Evolutionary conservation across 2,113 vertebrate species (phyloP).

Genomic region (Pelvicachromis taeniatus): DNA sequence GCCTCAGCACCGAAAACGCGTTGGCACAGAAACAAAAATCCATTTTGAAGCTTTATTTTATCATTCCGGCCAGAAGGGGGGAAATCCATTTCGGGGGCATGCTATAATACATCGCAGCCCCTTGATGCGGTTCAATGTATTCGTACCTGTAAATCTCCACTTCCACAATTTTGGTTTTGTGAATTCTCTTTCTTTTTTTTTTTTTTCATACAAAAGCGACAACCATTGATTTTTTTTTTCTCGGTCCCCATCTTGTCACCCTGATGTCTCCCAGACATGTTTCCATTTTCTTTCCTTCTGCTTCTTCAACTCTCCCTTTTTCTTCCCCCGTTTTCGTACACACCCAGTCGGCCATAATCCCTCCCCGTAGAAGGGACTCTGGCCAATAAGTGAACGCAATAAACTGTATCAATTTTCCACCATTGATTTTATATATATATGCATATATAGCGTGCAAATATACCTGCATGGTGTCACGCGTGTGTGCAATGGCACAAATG

Average conservation of each 20-base stretch:
- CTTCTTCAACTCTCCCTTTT: slow-evolving; percentile 38
- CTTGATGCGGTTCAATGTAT: slow-evolving; percentile 31
- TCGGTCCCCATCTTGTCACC: slow-evolving; percentile 26
- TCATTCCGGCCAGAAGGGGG: slow-evolving; percentile 40
- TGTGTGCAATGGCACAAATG: slow-evolving; percentile 16
- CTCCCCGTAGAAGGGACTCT: slow-evolving; percentile 49
- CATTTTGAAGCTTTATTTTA: slow-evolving; percentile 59
- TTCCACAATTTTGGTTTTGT: slow-evolving; percentile 7
- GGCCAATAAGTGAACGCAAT: slow-evolving; percentile 63
- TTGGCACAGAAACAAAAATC: slow-evolving; percentile 53
- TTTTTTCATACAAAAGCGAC: slow-evolving; percentile 9
- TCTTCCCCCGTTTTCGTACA: slow-evolving; percentile 54
- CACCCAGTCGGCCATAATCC: slow-evolving; percentile 73
- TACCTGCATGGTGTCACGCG: not conserved
- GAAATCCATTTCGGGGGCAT: slow-evolving; percentile 55
- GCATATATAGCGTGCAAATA: slow-evolving; percentile 46
- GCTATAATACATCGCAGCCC: slow-evolving; percentile 32
- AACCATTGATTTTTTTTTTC: not conserved
- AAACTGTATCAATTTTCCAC: slow-evolving; percentile 59
- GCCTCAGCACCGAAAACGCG: slow-evolving; percentile 43
- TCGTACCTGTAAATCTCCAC: slow-evolving; percentile 38
- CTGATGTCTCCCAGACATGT: slow-evolving; percentile 38
- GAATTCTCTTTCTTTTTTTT: slow-evolving; percentile 27
- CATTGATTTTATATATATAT: slow-evolving; percentile 60
- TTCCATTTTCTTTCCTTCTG: slow-evolving; percentile 58